Conservation (phyloP, 1,140 invertebrate genomes). For the Drosophila nebulosa region DNA sequence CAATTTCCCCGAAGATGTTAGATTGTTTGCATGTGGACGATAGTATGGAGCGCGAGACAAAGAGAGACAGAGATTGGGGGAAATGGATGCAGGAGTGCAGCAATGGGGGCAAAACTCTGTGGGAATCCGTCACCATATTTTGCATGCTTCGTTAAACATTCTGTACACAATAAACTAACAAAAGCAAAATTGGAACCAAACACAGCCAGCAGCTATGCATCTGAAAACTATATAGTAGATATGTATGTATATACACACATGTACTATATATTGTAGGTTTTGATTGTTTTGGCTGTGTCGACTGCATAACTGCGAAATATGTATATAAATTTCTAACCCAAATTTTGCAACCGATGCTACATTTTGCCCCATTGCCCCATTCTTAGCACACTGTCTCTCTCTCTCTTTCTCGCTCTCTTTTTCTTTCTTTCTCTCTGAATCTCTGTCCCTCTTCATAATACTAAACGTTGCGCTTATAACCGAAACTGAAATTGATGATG, state of each 20-base stretch:
- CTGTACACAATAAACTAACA: slow-evolving; percentile 51
- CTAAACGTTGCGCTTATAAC: slow-evolving; percentile 25
- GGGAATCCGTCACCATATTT: slow-evolving; percentile 60
- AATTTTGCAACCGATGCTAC: not conserved
- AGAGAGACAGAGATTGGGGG: too few species aligned
- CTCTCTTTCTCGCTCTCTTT: not conserved
- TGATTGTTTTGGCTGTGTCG: slow-evolving; percentile 32
- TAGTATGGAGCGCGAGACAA: not conserved
- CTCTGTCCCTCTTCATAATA: too few species aligned
- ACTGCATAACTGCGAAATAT: slow-evolving; percentile 30
- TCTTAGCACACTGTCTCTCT: not conserved
- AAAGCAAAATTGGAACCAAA: slow-evolving; percentile 5
- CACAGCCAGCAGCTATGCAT: not conserved
- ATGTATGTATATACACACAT: slow-evolving; percentile 1
- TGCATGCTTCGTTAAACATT: slow-evolving; percentile 76
- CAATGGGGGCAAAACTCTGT: not conserved
- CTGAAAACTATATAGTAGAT: not conserved
- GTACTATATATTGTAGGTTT: not conserved
- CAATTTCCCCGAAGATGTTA: slow-evolving; percentile 28
- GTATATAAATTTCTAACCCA: not conserved
- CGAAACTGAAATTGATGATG: slow-evolving; percentile 60
- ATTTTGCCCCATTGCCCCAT: too few species aligned
- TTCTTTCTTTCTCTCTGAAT: not conserved
- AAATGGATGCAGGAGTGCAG: not conserved
- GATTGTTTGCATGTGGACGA: not conserved